These are phyloP conservation scores for Platysternon megacephalum DNA, from an alignment of 2,113 vertebrate species.

Conservation along the genomic window DNA sequence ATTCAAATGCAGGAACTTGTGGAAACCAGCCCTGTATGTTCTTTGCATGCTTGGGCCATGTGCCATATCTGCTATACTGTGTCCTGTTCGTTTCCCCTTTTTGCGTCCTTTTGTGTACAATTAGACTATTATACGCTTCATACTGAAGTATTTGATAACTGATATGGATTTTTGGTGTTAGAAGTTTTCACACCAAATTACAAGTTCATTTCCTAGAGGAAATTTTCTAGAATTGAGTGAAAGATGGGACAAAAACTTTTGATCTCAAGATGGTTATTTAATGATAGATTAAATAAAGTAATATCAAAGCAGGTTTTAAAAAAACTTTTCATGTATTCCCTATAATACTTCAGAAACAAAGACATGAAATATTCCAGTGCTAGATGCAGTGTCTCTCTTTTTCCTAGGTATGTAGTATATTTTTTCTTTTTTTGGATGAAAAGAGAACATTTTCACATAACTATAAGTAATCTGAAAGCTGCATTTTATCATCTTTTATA, in stretches of 20 bases:
- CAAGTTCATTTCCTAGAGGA: neutral
- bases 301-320: neutral
- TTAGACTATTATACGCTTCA: neutral
- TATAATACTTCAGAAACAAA: neutral
- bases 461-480: neutral
- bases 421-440: neutral
- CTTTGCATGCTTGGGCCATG: neutral
- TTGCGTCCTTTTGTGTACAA: neutral
- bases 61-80: neutral
- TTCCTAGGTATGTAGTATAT: fast-evolving
- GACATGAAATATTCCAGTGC: neutral
- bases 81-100: neutral
- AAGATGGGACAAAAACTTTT: neutral
- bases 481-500: neutral
- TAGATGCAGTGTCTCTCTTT: neutral
- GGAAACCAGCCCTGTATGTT: neutral
- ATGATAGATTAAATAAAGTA: neutral
- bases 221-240: neutral
- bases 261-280: neutral
- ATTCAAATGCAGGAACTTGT: neutral
- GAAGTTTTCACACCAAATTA: neutral
- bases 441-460: neutral
- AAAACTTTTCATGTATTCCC: neutral
- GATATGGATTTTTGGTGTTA: neutral
- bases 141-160: neutral